Evolutionary conservation across 2,113 vertebrate species (phyloP).

Genomic region (Turnix velox): DNA sequence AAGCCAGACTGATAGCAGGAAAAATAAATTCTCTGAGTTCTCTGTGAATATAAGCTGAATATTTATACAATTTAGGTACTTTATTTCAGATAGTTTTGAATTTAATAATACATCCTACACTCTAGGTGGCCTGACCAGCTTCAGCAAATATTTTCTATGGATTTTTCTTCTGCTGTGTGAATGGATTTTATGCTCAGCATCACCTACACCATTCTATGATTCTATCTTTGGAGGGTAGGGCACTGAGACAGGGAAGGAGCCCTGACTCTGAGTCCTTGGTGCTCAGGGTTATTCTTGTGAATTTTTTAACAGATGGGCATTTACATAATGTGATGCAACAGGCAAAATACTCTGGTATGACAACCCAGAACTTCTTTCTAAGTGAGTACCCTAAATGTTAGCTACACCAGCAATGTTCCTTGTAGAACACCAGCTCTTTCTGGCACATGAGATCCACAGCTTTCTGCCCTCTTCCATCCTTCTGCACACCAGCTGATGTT

Average conservation of each 20-base stretch:
- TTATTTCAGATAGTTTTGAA: neutral
- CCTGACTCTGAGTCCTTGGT: neutral
- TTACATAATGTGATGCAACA: neutral
- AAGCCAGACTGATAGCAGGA: neutral
- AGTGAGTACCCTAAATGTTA: neutral
- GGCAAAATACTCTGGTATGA: neutral
- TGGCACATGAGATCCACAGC: neutral
- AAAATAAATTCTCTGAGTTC: neutral
- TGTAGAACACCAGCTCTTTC: neutral
- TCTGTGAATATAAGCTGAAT: neutral
- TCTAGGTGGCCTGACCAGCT: neutral
- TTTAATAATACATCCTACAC: neutral
- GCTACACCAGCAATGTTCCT: neutral
- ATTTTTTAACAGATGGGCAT: conserved; percentile 9
- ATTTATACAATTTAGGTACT: neutral
- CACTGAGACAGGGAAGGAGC: neutral
- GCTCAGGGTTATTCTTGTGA: neutral
- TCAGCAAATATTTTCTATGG: neutral
- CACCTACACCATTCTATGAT: neutral
- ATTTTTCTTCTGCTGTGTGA: neutral
- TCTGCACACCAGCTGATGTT: neutral
- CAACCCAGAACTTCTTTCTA: neutral
- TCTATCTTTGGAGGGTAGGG: neutral
- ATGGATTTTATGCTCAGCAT: neutral
- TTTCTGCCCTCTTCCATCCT: neutral